Percentiles rank a stretch among this genome's conserved stretches.
Evolutionary conservation across 2,797 vertebrate genomes (phyloP).

Genomic region (Lepus townsendii): DNA sequence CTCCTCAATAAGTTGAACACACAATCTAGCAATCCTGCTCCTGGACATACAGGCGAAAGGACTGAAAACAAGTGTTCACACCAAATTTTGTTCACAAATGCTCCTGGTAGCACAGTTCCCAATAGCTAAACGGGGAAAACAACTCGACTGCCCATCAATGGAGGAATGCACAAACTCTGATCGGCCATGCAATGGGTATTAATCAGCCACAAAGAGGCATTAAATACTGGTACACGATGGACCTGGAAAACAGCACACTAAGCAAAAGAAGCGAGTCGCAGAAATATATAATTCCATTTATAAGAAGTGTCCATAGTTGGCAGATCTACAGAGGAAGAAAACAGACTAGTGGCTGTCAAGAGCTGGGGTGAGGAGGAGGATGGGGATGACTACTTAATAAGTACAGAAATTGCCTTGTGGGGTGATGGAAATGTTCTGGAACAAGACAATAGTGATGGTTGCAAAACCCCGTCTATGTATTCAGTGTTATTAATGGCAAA

Average conservation of each 20-base stretch:
- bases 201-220: neutral
- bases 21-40: neutral
- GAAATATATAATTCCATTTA: neutral
- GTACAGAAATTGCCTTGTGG: neutral
- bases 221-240: neutral
- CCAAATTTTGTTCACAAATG: neutral
- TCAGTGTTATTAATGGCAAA: neutral
- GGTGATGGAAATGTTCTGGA: neutral
- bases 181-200: neutral
- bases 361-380: neutral
- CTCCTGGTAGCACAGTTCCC: neutral
- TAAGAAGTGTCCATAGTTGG: neutral
- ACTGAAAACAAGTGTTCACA: neutral
- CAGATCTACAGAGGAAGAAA: conserved; percentile 22
- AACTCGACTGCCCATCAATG: neutral
- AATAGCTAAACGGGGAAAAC: neutral
- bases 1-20: neutral
- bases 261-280: neutral
- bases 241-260: neutral
- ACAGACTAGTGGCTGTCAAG: neutral
- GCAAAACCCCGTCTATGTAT: neutral
- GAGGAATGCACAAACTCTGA: neutral
- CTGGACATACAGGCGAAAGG: neutral
- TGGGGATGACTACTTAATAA: neutral
- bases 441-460: neutral